Evolutionary conservation across 2,797 vertebrate genomes (phyloP).

Genomic region (Clamator glandarius): DNA sequence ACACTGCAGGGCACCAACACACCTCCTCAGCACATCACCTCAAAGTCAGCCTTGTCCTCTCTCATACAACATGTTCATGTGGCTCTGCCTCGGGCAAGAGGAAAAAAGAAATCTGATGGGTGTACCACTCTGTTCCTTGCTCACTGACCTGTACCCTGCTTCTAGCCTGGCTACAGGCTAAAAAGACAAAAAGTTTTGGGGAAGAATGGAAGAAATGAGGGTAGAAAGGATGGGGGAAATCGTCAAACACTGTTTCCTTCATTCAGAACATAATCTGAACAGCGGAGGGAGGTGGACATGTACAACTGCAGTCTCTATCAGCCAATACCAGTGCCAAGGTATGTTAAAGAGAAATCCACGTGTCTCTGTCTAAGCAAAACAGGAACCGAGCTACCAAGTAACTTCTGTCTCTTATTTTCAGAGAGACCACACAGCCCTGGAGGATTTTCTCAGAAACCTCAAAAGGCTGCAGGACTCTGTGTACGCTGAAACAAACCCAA

Average conservation of each 20-base stretch:
- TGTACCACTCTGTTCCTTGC: neutral
- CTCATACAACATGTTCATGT: rapidly evolving
- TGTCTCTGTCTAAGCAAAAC: neutral
- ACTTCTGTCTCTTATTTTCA: neutral
- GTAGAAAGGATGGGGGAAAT: no score
- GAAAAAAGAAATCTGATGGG: neutral
- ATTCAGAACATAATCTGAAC: neutral
- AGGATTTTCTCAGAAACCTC: neutral
- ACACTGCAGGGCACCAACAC: neutral
- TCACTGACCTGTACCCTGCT: neutral
- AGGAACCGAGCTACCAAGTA: neutral
- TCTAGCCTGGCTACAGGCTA: neutral
- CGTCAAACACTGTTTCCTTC: neutral
- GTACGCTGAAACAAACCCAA: neutral
- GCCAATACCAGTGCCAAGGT: neutral
- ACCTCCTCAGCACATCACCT: neutral
- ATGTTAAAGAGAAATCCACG: neutral
- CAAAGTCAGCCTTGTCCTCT: neutral
- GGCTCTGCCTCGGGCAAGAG: neutral
- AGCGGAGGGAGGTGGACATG: neutral
- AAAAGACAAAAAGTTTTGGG: neutral
- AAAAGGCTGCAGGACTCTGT: no score
- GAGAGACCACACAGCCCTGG: neutral
- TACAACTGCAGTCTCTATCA: neutral
- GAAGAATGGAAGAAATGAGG: neutral